phyloP scores from a whole-genome alignment of 1,140 invertebrate species.

The Anastrepha ludens region DNA sequence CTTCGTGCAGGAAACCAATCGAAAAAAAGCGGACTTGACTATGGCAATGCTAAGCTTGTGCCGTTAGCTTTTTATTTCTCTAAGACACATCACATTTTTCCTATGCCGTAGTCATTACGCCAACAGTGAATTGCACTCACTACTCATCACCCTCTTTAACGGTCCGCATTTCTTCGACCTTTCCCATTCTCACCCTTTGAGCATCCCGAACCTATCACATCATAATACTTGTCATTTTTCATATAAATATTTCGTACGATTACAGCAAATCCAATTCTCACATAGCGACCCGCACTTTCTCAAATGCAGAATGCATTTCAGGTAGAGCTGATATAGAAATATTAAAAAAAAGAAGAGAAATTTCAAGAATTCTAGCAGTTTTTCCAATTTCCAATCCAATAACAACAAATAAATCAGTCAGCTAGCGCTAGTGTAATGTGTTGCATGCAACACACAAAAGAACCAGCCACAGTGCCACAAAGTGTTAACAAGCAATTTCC shows the following conservation, averaged over 20 bases:
- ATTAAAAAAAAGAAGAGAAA: neutral
- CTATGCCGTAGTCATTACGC: neutral
- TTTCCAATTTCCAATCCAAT: conserved; percentile 50
- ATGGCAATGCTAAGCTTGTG: too few species aligned
- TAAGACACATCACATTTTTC: neutral
- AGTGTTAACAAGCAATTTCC: conserved; percentile 54
- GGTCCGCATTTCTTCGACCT: neutral
- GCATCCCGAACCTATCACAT: conserved; percentile 24
- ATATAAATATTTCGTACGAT: conserved; percentile 25
- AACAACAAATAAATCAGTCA: conserved; percentile 50
- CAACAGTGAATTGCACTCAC: neutral
- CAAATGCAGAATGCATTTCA: neutral
- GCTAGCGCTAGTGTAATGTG: conserved; percentile 10
- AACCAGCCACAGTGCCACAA: conserved; percentile 21
- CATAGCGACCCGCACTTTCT: conserved; percentile 10
- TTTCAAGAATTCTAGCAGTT: conserved; percentile 40
- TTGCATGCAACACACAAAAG: conserved; percentile 37
- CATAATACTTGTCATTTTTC: conserved; percentile 51
- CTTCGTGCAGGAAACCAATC: too few species aligned
- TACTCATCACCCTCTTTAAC: neutral
- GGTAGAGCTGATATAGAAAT: neutral
- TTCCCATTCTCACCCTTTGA: neutral
- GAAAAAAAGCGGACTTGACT: too few species aligned
- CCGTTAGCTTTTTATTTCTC: neutral
- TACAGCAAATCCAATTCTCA: neutral